Conservation (phyloP, 2,888 invertebrate species). For the Stenolophus ochropezus region DNA sequence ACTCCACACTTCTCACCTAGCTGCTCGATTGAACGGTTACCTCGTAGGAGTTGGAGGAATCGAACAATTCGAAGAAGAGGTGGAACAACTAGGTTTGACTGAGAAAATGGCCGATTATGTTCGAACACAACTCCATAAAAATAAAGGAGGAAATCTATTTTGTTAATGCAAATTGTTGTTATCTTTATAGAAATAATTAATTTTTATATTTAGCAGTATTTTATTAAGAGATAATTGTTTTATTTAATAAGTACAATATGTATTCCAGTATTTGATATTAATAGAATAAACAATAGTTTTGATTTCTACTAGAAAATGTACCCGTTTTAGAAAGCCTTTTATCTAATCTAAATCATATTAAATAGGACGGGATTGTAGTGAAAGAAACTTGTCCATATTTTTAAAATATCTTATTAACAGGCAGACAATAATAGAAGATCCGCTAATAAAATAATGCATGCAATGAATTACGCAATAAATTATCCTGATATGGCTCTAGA, state of each 20-base stretch:
- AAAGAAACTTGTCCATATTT: constrained; percentile 15
- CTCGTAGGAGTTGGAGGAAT: constrained; percentile 85
- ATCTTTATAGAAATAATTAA: constrained; percentile 19
- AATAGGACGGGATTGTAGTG: constrained; percentile 12
- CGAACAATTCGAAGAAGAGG: constrained; percentile 84
- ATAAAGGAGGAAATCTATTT: constrained; percentile 84
- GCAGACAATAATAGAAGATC: constrained; percentile 31
- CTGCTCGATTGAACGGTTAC: constrained; percentile 92
- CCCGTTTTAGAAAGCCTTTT: background rate
- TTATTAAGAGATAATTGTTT: constrained; percentile 45
- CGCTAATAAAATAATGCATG: constrained; percentile 50
- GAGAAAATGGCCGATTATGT: constrained; percentile 86
- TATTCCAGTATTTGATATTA: constrained; percentile 45
- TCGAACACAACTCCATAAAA: constrained; percentile 72
- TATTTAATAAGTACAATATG: constrained; percentile 41
- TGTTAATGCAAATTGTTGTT: constrained; percentile 75
- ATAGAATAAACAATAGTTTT: background rate
- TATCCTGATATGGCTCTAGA: constrained; percentile 58
- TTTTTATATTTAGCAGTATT: constrained; percentile 48
- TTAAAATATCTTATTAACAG: constrained; percentile 47
- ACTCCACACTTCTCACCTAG: constrained; percentile 86
- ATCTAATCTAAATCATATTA: background rate
- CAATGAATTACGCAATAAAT: constrained; percentile 72
- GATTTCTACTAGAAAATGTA: background rate
- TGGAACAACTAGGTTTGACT: constrained; percentile 79